A percentile compares a stretch with the other conserved stretches of the same genome.
These are phyloP conservation scores for Rhinoptilus africanus DNA, from an alignment of 2,113 vertebrate species.

Conservation along the genomic window DNA sequence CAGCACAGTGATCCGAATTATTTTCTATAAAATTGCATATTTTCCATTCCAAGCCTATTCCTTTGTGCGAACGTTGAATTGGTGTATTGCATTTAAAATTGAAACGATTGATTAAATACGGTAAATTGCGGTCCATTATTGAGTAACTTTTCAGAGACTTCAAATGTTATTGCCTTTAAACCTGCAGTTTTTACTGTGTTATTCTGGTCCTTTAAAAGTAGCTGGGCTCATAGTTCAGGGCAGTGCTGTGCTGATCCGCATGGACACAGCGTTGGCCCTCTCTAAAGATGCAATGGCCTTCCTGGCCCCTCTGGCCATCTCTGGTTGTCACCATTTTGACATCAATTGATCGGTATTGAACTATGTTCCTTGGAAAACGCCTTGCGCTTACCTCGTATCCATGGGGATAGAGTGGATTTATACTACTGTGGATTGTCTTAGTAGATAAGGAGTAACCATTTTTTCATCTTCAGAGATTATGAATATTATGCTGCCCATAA, in stretches of 20 bases:
- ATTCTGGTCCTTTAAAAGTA: not conserved
- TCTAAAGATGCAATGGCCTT: not conserved
- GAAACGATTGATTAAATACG: not conserved
- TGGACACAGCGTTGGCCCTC: rapidly evolving
- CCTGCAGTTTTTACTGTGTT: not conserved
- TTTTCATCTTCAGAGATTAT: not conserved
- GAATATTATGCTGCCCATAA: not conserved
- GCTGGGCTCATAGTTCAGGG: not conserved
- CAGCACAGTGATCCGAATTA: conserved; percentile 24
- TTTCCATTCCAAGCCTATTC: not conserved
- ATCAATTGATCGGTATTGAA: not conserved
- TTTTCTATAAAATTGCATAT: conserved; percentile 2
- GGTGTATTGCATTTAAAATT: conserved; percentile 3
- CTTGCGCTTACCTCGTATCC: rapidly evolving
- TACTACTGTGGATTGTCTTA: not conserved
- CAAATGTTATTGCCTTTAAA: not conserved
- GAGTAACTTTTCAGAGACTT: not conserved
- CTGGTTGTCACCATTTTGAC: rapidly evolving
- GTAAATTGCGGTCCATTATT: not conserved
- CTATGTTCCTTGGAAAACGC: not conserved
- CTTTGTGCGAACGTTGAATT: not conserved
- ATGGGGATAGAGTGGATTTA: not conserved
- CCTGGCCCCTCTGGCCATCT: not conserved
- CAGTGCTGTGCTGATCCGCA: not conserved
- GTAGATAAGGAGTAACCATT: not conserved